Evolutionary conservation across 2,888 invertebrate species (phyloP), one percentile per base, ranked within the genome.

Genomic region (Thyatira batis): DNA sequence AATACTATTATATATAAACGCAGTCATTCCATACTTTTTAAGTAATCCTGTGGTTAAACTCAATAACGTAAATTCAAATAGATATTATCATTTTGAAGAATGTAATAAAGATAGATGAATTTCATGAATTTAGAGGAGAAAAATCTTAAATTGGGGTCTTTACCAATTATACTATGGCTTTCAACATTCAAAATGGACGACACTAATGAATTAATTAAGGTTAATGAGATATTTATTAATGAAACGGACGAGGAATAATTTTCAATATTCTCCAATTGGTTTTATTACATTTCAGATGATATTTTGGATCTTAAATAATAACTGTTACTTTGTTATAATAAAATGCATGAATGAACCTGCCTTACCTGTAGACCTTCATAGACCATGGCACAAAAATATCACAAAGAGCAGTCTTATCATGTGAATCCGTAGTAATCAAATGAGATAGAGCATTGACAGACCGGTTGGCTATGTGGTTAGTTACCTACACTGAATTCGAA

Each of bases 51-150:
- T 5, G 9, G 2, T 3, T 27, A 25, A 49, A 45, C 10, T 5
- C 6, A 10, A 39, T 30, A 17, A 43, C 11, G 55, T 56, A 50
- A 21, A 68, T 68, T 49, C 52, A 77, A 73, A 63, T 73, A 27
- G 73, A 79, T 51, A 56, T 78, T 23, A 54, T 81, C 58, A 73
- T 82, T 61, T 53, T 79, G 50, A 81, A 78, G 56, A 67, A 78
- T 54, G 60, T 76, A 17, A 50, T 33, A 8, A 64, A 55, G 25
- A 53, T 54, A 49, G 53, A 65, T 25, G 63, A 76, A 60, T 60
- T 78, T 43, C 54, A 58, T 33, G 55, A 66, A 55, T 73, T 72
- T 54, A 71, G 64, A 52, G 59, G 59, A 67, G 57, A 49, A 51
- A 52, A 67, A 71, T 58, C 49, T 53, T 30, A 60, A 74, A 60